Evolutionary conservation across 1,140 invertebrate species (phyloP).

Genomic region (Macrostomum lignano): DNA sequence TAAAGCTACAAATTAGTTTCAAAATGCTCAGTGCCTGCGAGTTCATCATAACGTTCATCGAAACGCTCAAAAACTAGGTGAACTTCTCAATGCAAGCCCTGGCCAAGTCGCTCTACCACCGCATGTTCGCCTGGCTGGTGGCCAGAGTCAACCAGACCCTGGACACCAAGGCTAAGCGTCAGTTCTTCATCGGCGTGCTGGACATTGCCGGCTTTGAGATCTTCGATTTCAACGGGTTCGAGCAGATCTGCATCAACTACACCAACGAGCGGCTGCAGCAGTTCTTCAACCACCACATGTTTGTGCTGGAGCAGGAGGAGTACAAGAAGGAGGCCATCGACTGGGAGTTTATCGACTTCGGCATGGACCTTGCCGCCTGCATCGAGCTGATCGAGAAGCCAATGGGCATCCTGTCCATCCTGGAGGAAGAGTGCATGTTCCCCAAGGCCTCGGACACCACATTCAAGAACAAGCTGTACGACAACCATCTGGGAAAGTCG

Average conservation of each 20-base stretch:
- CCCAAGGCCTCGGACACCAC: slow-evolving; percentile 94
- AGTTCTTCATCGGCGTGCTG: slow-evolving; percentile 93
- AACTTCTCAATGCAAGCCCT: slow-evolving; percentile 73
- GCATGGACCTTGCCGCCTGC: slow-evolving; percentile 86
- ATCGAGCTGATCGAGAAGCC: slow-evolving; percentile 99
- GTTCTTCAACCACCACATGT: slow-evolving; percentile 99
- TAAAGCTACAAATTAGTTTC: no score
- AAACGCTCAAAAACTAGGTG: slow-evolving; percentile 26
- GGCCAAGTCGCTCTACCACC: slow-evolving; percentile 80
- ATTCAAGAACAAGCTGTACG: slow-evolving; percentile 80
- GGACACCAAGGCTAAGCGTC: slow-evolving; percentile 84
- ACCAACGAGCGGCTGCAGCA: slow-evolving; percentile 98
- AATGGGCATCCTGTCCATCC: slow-evolving; percentile 97
- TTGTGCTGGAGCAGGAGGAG: slow-evolving; percentile 97
- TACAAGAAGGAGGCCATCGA: slow-evolving; percentile 89
- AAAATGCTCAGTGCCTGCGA: no score
- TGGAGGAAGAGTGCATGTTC: slow-evolving; percentile 99
- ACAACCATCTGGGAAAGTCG: slow-evolving; percentile 92
- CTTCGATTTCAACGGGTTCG: slow-evolving; percentile 97
- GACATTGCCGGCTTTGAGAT: slow-evolving; percentile 99
- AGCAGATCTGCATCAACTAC: slow-evolving; percentile 99
- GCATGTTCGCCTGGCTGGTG: slow-evolving; percentile 81
- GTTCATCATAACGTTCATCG: neutral
- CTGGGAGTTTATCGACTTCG: slow-evolving; percentile 97
- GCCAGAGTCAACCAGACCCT: slow-evolving; percentile 92